Conservation (phyloP, 2,888 invertebrate genomes). For the Sabatieria punctata region DNA sequence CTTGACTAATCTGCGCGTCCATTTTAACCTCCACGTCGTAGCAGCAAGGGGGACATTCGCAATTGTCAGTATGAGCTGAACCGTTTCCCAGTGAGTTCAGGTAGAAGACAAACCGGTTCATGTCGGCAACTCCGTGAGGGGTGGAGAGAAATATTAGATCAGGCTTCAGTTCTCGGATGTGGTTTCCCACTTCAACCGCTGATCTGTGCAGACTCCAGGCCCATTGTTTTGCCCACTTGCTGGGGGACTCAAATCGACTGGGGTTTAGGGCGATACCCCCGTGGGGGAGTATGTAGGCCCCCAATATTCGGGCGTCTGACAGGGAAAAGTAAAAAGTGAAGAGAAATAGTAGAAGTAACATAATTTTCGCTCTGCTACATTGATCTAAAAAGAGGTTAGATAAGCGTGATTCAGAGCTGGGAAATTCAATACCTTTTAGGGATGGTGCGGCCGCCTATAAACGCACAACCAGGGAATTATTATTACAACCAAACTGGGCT, state of each 20-base stretch:
- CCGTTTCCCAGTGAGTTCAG: constrained; percentile 10
- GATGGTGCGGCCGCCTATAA: no score
- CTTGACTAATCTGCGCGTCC: constrained; percentile 3
- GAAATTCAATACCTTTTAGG: no score
- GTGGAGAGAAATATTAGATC: constrained; percentile 13
- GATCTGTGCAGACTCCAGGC: constrained; percentile 11
- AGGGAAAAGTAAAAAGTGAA: not conserved
- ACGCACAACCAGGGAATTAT: no score
- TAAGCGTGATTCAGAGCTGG: no score
- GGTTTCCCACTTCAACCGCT: constrained; percentile 9
- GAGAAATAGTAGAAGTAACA: not conserved
- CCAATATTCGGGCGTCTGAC: not conserved
- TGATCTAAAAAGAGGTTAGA: no score
- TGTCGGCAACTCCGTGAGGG: constrained; percentile 13
- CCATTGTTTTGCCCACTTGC: constrained; percentile 6
- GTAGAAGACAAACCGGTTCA: constrained; percentile 10
- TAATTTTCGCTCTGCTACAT: no score
- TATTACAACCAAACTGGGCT: no score
- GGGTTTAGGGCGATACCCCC: constrained; percentile 14
- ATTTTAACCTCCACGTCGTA: constrained; percentile 11
- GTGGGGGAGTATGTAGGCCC: constrained; percentile 11
- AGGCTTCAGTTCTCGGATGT: constrained; percentile 8
- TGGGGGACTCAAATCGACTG: constrained; percentile 10
- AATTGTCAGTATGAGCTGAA: constrained; percentile 13
- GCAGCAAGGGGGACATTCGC: constrained; percentile 12